Base-by-base conservation (phyloP, 2,888 invertebrate genomes). In the Caenorhabditis wallacei region DNA sequence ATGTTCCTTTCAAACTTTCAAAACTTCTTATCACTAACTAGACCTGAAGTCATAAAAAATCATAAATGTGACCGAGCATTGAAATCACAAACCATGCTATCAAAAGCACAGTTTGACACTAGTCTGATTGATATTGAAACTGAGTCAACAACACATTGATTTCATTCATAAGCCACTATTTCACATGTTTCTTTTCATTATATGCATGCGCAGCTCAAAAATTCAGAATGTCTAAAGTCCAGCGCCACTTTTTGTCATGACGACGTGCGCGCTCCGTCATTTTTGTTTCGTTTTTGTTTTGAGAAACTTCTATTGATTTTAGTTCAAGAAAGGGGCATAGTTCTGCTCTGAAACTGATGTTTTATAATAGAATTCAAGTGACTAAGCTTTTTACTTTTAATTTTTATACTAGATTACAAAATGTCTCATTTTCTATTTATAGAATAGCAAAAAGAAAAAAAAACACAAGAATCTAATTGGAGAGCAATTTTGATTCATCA, bases 211-310 rank as follows among this genome's bases (percentile, higher is more conserved):
- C 10, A 22, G 51, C 53, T 54, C 11, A 57, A 18, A 66, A 35
- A 37, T 66, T 66, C 40, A 53, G 53, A 53, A 53, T 24, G 53
- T 18, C 66, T n/a, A 66, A 66, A 66, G 66, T 66, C 66, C 66
- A 22, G 66, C 53, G 22, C 22, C 66, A 53, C 37, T 20, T 66
- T 66, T 40, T 11, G 37, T 22, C 40, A 66, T 66, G 66, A 66
- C 66, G 24, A 66, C 66, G 22, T 37, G 53, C 20, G 53, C 48
- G 46, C 18, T 43, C 24, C 24, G 24, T 5, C 30, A 35, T 30
- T 53, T 5, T 53, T 18, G 1, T 35, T 37, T n/a, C 22, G 20
- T 64, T 64, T 64, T 46, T 18, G 22, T 35, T n/a, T 13, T 35
- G 18, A 35, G 4, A 51, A 51, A 51, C 8, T 53, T 35, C 26